phyloP scores from a whole-genome alignment of 2,888 invertebrate genomes.

The Minunthozetes semirufus region DNA sequence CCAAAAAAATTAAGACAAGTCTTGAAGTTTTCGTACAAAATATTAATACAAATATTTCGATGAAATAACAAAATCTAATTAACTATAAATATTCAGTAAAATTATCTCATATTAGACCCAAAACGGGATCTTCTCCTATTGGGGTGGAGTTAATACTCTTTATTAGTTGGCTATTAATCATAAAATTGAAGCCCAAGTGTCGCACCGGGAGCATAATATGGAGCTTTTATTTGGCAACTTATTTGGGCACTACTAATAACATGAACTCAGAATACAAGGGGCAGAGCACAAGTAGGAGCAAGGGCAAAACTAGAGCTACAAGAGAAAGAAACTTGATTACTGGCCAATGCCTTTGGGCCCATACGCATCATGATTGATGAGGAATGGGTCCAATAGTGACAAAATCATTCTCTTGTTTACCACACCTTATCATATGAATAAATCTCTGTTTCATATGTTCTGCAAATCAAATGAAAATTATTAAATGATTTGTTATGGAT shows the following conservation, averaged over 20 bases:
- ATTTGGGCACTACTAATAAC: too few species aligned
- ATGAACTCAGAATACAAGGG: neutral
- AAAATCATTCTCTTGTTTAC: neutral
- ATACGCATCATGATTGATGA: conserved; percentile 5
- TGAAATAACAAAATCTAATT: neutral
- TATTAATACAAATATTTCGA: neutral
- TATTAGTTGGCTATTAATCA: conserved; percentile 24
- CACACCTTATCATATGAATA: conserved; percentile 14
- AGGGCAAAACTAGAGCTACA: too few species aligned
- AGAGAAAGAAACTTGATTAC: neutral
- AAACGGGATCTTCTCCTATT: neutral
- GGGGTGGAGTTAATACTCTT: conserved; percentile 15
- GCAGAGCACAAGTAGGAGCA: too few species aligned
- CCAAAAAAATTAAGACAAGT: neutral
- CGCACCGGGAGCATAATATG: conserved; percentile 13
- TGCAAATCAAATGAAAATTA: neutral
- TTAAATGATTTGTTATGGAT: neutral
- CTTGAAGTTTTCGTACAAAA: too few species aligned
- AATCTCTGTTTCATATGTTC: neutral
- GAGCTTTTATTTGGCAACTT: conserved; percentile 14
- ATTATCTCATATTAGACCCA: neutral
- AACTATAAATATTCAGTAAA: neutral
- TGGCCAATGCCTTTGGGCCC: conserved; percentile 12
- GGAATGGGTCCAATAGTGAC: neutral
- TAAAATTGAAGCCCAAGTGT: neutral